A percentile compares a stretch with the other conserved stretches of the same genome.
These are phyloP conservation scores for Meleagris gallopavo DNA, from an alignment of 2,113 vertebrate species.

Conservation along the genomic window DNA sequence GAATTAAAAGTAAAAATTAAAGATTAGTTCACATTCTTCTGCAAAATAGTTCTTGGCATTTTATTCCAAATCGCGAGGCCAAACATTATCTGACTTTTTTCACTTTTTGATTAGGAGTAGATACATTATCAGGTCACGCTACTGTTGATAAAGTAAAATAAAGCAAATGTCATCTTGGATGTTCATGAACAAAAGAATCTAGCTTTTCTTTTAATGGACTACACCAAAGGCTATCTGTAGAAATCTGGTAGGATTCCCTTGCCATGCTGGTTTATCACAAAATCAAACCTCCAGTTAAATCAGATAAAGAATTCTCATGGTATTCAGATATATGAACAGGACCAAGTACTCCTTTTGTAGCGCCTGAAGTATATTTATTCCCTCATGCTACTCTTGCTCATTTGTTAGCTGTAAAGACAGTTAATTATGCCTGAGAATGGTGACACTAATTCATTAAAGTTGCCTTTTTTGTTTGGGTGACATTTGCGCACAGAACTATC, in stretches of 20 bases:
- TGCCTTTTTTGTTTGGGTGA: neutral
- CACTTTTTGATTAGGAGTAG: neutral
- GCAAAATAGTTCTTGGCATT: neutral
- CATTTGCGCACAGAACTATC: neutral
- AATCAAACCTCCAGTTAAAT: neutral
- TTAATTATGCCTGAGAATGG: neutral
- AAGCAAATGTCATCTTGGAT: neutral
- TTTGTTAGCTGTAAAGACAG: neutral
- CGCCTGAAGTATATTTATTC: neutral
- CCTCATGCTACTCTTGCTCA: neutral
- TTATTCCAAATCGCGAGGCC: neutral
- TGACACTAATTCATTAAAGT: neutral
- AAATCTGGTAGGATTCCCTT: neutral
- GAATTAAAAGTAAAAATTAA: constrained; percentile 14
- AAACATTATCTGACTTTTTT: neutral
- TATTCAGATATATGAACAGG: neutral
- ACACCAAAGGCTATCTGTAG: neutral
- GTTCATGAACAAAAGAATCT: neutral
- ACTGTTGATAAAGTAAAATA: neutral
- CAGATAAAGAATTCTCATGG: neutral
- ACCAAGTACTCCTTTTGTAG: neutral
- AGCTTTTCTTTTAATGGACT: neutral
- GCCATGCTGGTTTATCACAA: neutral
- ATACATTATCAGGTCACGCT: neutral
- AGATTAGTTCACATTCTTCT: neutral